Conservation (phyloP, 2,888 invertebrate species). For the Helobdella robusta region DNA sequence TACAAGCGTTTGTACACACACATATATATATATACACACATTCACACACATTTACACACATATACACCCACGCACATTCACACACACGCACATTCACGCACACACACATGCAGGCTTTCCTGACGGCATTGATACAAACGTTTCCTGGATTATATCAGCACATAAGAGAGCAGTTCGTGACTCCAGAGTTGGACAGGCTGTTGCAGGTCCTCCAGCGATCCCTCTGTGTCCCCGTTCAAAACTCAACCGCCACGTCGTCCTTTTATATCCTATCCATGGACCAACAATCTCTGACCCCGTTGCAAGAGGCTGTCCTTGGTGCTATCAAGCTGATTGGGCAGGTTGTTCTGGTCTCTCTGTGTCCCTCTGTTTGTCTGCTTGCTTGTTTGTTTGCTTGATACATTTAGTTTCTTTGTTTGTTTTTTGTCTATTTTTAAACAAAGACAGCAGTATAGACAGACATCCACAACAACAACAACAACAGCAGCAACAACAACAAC, state of each 20-base stretch:
- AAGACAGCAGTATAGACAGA: background rate
- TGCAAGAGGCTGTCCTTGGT: conserved; percentile 75
- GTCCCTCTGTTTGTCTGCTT: too few species aligned
- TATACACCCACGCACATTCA: too few species aligned
- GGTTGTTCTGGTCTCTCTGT: too few species aligned
- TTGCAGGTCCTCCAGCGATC: conserved; percentile 68
- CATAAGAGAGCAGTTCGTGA: conserved; percentile 59
- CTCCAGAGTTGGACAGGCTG: conserved; percentile 66
- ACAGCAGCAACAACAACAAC: background rate
- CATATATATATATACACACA: background rate
- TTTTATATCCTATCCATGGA: conserved; percentile 70
- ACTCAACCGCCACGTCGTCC: conserved; percentile 68
- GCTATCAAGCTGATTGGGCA: conserved; percentile 79
- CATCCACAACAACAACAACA: background rate
- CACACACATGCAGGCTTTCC: conserved; percentile 60
- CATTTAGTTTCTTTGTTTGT: too few species aligned
- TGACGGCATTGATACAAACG: conserved; percentile 86
- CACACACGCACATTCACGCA: background rate
- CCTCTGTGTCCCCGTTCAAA: conserved; percentile 69
- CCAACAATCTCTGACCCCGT: conserved; percentile 68
- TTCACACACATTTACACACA: background rate
- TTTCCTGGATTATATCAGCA: conserved; percentile 89
- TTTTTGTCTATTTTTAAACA: too few species aligned
- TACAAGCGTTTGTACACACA: too few species aligned
- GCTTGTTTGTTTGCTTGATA: too few species aligned